Conservation (phyloP, 2,888 invertebrate species). For the Prostheceraeus crozeri region DNA sequence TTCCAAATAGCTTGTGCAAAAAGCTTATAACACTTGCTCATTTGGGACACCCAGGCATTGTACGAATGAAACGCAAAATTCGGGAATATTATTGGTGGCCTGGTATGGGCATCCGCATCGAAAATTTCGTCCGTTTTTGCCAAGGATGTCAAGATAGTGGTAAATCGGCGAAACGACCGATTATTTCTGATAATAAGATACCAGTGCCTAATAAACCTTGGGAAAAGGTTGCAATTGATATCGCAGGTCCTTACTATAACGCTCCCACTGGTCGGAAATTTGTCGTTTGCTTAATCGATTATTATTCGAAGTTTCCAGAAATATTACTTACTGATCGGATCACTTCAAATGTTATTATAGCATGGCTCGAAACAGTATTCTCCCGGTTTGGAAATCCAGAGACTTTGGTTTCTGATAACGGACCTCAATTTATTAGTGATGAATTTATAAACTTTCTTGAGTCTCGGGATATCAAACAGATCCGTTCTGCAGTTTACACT, state of each 20-base stretch:
- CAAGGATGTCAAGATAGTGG: slow-evolving; percentile 20
- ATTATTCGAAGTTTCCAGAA: slow-evolving; percentile 12
- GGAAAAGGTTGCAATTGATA: slow-evolving; percentile 25
- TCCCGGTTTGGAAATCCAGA: too few relatives aligned
- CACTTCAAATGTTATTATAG: neutral
- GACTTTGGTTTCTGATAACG: slow-evolving; percentile 46
- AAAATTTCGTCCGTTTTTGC: slow-evolving; percentile 17
- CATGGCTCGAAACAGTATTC: slow-evolving; percentile 38
- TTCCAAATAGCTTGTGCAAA: neutral
- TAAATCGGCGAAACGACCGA: neutral
- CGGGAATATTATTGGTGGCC: slow-evolving; percentile 19
- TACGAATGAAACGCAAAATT: slow-evolving; percentile 24
- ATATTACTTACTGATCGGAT: neutral
- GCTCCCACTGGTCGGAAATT: slow-evolving; percentile 17
- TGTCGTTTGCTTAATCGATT: slow-evolving; percentile 11
- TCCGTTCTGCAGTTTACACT: slow-evolving; percentile 20
- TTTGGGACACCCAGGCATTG: slow-evolving; percentile 25
- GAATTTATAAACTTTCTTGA: slow-evolving; percentile 43
- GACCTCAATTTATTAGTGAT: slow-evolving; percentile 43
- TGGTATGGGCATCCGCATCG: slow-evolving; percentile 20
- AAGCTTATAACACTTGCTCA: slow-evolving; percentile 19
- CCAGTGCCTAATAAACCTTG: slow-evolving; percentile 10
- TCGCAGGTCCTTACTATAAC: slow-evolving; percentile 1
- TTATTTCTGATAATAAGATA: too few relatives aligned
- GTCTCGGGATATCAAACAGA: slow-evolving; percentile 30